A percentile compares a stretch with the other conserved stretches of the same genome.
Evolutionary conservation across 2,797 vertebrate genomes (phyloP).

Genomic region (Harpagifer antarcticus): DNA sequence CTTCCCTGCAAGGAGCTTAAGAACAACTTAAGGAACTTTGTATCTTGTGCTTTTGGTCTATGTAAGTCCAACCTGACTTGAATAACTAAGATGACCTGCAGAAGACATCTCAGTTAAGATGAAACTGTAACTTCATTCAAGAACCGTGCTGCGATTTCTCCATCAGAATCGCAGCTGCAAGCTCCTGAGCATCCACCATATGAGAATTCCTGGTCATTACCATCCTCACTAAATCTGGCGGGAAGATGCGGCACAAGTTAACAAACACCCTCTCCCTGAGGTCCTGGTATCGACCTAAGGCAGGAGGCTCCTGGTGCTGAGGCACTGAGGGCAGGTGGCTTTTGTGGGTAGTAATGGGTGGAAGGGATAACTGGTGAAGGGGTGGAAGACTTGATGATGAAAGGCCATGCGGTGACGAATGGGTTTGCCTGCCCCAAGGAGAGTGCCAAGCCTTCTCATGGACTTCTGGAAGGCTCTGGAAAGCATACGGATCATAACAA

Average conservation of each 20-base stretch:
- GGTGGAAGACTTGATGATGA: conserved; percentile 34
- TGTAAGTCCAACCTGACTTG: conserved; percentile 20
- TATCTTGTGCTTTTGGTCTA: conserved; percentile 37
- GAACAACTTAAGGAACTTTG: background rate
- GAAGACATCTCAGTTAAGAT: background rate
- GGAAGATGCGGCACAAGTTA: conserved; percentile 97
- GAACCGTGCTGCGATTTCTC: conserved; percentile 91
- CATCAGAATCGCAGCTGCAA: conserved; percentile 94
- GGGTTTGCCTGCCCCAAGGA: conserved; percentile 71
- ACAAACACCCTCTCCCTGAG: conserved; percentile 90
- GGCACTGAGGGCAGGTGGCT: conserved; percentile 30
- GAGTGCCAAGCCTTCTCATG: conserved; percentile 88
- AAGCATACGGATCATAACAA: conserved; percentile 90
- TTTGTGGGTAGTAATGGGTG: conserved; percentile 39
- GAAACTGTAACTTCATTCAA: conserved; percentile 73
- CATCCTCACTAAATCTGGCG: conserved; percentile 90
- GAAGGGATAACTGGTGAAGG: conserved; percentile 39
- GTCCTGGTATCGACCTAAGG: conserved; percentile 85
- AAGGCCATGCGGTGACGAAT: conserved; percentile 46
- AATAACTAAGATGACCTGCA: conserved; percentile 23
- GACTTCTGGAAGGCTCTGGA: conserved; percentile 88
- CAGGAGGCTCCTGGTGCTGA: conserved; percentile 82
- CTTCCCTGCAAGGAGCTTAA: conserved; percentile 45
- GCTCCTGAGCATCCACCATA: conserved; percentile 93
- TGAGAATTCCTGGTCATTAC: conserved; percentile 96